Conservation (phyloP, 2,888 invertebrate species). For the Xylota sylvarum region DNA sequence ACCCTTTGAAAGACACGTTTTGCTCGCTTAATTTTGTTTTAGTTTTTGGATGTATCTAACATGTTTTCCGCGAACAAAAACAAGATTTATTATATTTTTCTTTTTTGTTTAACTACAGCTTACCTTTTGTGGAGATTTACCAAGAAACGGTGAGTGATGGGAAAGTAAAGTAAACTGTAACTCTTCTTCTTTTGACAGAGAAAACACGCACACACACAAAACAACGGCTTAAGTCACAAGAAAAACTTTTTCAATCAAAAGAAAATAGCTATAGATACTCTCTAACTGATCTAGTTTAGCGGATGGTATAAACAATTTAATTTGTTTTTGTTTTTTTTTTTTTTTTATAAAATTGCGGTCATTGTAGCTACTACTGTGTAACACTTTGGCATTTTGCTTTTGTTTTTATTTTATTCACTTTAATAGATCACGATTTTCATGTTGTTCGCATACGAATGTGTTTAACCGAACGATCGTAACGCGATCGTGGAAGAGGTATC, state of each 20-base stretch:
- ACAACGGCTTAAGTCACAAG: constrained; percentile 15
- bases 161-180: constrained; percentile 26
- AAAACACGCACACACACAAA: constrained; percentile 29
- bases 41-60: neutral
- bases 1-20: constrained; percentile 36
- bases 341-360: constrained; percentile 67
- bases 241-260: constrained; percentile 5
- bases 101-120: constrained; percentile 15
- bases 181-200: constrained; percentile 17
- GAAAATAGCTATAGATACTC: constrained; percentile 25
- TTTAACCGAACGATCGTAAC: constrained; percentile 45
- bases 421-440: constrained; percentile 76
- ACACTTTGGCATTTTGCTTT: constrained; percentile 75
- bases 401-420: constrained; percentile 59
- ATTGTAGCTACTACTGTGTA: constrained; percentile 58
- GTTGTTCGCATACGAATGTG: constrained; percentile 53
- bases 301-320: constrained; percentile 49
- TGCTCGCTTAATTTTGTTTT: neutral
- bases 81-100: neutral
- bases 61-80: constrained; percentile 15
- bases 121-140: constrained; percentile 35
- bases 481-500: constrained; percentile 26
- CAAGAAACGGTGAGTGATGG: constrained; percentile 8
- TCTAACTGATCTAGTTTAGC: constrained; percentile 41
- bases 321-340: constrained; percentile 20